Evolutionary conservation across 2,888 invertebrate genomes (phyloP).

Genomic region (Troides aeacus): DNA sequence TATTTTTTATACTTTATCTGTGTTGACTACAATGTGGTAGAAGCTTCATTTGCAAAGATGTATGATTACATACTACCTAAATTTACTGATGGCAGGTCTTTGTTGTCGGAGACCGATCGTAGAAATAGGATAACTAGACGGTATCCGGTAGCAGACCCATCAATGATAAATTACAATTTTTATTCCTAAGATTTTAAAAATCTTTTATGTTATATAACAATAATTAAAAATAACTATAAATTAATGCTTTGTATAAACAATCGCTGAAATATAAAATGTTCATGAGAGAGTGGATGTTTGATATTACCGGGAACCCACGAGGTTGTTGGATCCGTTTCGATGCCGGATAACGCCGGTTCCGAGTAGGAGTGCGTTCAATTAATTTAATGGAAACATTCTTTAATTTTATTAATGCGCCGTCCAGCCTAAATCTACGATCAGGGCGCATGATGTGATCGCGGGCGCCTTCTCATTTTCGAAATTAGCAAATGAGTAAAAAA

Average conservation of each 20-base stretch:
- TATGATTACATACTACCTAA: too few relatives aligned
- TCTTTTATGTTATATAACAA: background rate
- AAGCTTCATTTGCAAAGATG: too few relatives aligned
- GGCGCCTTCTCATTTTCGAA: slow-evolving; percentile 77
- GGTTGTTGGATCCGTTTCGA: slow-evolving; percentile 57
- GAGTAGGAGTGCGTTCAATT: slow-evolving; percentile 68
- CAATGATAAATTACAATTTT: background rate
- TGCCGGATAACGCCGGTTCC: slow-evolving; percentile 65
- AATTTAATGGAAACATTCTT: slow-evolving; percentile 75
- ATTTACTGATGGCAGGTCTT: too few relatives aligned
- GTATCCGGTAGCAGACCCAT: too few relatives aligned
- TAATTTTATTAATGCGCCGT: slow-evolving; percentile 75
- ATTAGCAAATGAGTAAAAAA: slow-evolving; percentile 78
- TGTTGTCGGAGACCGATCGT: too few relatives aligned
- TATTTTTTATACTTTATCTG: too few relatives aligned
- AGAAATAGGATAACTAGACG: too few relatives aligned
- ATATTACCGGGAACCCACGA: slow-evolving; percentile 38
- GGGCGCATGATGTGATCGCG: slow-evolving; percentile 63
- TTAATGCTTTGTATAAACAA: too few relatives aligned
- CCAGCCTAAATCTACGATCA: slow-evolving; percentile 74
- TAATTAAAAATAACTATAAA: too few relatives aligned
- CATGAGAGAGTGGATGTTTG: slow-evolving; percentile 19
- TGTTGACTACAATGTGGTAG: too few relatives aligned
- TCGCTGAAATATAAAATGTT: background rate
- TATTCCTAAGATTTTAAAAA: background rate